Conservation (phyloP, 2,888 invertebrate genomes). For the Nysson spinosus region DNA sequence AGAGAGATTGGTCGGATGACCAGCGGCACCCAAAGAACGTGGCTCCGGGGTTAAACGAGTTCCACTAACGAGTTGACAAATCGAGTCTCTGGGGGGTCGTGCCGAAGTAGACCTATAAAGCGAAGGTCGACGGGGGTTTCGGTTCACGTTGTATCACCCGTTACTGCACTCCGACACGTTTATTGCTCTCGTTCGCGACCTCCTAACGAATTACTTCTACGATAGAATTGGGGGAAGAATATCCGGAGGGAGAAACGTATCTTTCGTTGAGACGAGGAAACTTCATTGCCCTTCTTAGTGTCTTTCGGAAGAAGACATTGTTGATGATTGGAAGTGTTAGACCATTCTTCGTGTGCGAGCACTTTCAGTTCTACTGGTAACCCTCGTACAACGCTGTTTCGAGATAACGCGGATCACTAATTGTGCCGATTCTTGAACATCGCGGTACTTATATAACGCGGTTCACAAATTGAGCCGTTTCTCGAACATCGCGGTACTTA, state of each 20-base stretch:
- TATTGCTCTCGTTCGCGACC: constrained; percentile 75
- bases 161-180: constrained; percentile 71
- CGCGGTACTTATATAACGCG: no score
- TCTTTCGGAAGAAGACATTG: constrained; percentile 10
- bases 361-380: no score
- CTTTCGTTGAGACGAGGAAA: constrained; percentile 34
- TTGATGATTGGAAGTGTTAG: no score
- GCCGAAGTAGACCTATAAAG: constrained; percentile 75
- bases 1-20: constrained; percentile 27
- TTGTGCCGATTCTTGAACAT: no score
- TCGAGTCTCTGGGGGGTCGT: constrained; percentile 76
- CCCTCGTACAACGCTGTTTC: no score
- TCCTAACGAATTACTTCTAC: constrained; percentile 76
- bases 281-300: constrained; percentile 53
- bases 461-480: no score
- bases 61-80: constrained; percentile 78
- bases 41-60: constrained; percentile 73
- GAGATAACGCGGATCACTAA: no score
- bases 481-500: no score
- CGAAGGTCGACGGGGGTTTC: constrained; percentile 69
- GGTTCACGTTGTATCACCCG: constrained; percentile 67
- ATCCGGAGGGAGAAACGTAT: constrained; percentile 29
- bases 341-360: no score
- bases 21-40: constrained; percentile 59
- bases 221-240: constrained; percentile 40